A percentile compares a stretch with the other conserved stretches of the same genome.
Conservation (phyloP, 2,888 invertebrate species). For the Limnephilus lunatus region DNA sequence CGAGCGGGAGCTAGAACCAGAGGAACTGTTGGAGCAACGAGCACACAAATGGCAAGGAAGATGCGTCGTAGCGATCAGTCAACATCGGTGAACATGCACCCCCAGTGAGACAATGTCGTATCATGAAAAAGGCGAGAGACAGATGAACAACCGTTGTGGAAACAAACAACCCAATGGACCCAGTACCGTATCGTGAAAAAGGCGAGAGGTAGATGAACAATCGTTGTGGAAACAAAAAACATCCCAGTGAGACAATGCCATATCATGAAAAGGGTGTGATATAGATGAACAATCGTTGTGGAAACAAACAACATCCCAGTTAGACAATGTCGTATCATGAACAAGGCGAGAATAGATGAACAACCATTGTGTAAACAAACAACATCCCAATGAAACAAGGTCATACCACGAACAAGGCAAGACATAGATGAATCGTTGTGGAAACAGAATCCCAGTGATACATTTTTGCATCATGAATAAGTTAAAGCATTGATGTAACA, state of each 20-base stretch:
- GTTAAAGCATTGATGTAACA: neutral
- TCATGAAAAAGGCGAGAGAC: neutral
- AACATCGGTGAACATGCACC: neutral
- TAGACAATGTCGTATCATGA: no score
- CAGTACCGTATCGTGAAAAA: no score
- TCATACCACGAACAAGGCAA: neutral
- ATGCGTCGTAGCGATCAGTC: neutral
- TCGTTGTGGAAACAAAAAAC: no score
- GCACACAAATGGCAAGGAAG: neutral
- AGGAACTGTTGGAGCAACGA: conserved; percentile 73
- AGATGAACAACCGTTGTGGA: no score
- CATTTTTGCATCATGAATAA: no score
- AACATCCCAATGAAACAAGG: neutral
- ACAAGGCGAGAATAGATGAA: neutral
- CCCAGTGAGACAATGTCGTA: neutral
- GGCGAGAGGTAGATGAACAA: neutral
- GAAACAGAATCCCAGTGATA: no score
- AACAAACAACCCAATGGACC: no score
- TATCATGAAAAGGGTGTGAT: neutral
- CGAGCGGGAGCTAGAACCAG: conserved; percentile 77
- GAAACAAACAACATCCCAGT: no score
- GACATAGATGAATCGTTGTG: neutral
- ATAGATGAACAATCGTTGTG: neutral
- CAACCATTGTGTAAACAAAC: no score
- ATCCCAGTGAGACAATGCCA: no score